Evolutionary conservation across 2,113 vertebrate genomes (phyloP).

Genomic region (Pseudorectes ferrugineus): DNA sequence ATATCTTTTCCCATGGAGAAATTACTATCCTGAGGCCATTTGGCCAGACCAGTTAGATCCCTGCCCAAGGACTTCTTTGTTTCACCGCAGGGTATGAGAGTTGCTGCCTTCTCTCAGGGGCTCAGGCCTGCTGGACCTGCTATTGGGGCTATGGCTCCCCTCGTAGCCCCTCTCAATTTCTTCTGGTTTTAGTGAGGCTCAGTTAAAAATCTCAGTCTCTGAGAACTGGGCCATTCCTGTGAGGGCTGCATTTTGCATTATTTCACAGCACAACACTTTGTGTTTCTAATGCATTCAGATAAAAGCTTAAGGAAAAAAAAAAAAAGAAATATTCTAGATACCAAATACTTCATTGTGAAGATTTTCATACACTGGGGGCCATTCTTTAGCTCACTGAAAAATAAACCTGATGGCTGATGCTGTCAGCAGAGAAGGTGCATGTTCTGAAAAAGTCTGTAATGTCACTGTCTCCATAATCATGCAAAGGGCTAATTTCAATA

Average conservation of each 20-base stretch:
- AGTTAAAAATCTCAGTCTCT: not conserved
- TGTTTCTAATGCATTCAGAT: not conserved
- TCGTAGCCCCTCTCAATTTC: not conserved
- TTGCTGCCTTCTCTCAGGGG: not conserved
- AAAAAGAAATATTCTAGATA: not conserved
- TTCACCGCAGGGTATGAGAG: not conserved
- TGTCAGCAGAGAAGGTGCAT: not conserved
- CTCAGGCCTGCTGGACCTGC: not conserved
- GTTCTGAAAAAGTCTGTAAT: not conserved
- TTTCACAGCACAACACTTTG: not conserved
- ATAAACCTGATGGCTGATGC: not conserved
- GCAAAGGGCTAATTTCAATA: conserved; percentile 6
- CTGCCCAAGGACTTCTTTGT: not conserved
- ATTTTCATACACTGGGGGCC: not conserved
- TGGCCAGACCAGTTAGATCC: not conserved
- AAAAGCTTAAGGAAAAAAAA: not conserved
- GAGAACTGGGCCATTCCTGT: not conserved
- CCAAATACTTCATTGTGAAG: not conserved
- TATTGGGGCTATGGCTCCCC: not conserved
- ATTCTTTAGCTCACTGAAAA: not conserved
- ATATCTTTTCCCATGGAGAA: not conserved
- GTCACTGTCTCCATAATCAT: not conserved
- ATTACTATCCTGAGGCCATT: not conserved
- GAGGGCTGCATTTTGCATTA: not conserved
- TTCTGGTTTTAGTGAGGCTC: not conserved